Evolutionary conservation across 2,797 vertebrate species (phyloP).

Genomic region (Coccyzus lansbergi): DNA sequence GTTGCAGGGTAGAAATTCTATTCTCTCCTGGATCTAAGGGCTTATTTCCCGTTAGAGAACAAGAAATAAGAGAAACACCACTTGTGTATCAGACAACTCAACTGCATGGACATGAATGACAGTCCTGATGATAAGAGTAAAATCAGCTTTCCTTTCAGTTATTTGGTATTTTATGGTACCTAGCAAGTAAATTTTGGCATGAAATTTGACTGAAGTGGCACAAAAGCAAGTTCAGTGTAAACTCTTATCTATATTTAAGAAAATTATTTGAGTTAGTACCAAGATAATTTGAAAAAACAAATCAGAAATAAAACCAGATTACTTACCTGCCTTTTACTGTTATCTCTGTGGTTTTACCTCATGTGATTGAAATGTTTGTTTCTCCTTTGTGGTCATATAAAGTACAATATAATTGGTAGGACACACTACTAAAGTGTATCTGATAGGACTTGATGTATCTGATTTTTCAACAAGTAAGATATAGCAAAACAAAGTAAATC

Average conservation of each 20-base stretch:
- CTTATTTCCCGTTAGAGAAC: neutral
- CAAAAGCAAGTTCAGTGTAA: neutral
- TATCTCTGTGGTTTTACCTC: neutral
- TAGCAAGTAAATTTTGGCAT: neutral
- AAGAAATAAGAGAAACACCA: neutral
- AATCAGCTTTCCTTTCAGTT: neutral
- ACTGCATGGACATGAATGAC: neutral
- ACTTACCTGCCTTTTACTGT: neutral
- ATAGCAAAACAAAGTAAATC: neutral
- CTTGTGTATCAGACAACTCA: neutral
- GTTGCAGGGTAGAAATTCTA: constrained; percentile 12
- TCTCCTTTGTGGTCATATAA: neutral
- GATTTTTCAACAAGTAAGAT: neutral
- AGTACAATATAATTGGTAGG: neutral
- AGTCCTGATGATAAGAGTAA: neutral
- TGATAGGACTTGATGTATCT: neutral
- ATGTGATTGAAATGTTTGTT: neutral
- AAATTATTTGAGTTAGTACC: neutral
- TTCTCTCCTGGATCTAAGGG: neutral
- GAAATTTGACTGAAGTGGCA: neutral
- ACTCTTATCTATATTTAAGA: neutral
- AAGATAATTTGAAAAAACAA: neutral
- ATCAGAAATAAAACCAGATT: neutral
- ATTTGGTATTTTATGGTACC: neutral
- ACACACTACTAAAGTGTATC: neutral